phyloP scores from a whole-genome alignment of 2,888 invertebrate genomes.

The Trissonchulus latispiculum region DNA sequence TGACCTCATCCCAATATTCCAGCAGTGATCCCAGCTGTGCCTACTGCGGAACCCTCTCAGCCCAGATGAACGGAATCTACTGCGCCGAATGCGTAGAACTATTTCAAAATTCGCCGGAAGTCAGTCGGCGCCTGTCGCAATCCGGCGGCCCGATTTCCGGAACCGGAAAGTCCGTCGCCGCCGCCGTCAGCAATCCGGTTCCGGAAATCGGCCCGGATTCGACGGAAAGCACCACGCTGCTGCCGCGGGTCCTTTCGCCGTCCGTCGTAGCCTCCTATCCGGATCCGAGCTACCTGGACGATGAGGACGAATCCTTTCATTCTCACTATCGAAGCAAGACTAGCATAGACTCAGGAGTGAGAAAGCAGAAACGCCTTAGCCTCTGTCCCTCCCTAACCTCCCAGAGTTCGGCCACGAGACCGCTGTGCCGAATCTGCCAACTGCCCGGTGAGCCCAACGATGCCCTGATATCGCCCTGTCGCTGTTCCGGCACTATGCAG shows the following conservation, averaged over 20 bases:
- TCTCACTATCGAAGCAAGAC: neutral
- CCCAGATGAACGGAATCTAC: neutral
- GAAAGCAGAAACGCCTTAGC: neutral
- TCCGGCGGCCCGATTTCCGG: too few relatives aligned
- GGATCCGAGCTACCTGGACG: neutral
- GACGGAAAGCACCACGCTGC: neutral
- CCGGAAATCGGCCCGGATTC: neutral
- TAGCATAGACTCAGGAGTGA: neutral
- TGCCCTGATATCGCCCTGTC: constrained; percentile 51
- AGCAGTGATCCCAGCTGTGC: neutral
- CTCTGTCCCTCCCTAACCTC: neutral
- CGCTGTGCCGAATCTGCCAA: constrained; percentile 53
- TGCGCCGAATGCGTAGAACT: neutral
- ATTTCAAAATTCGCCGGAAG: neutral
- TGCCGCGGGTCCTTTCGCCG: neutral
- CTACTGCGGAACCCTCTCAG: neutral
- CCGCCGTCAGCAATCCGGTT: neutral
- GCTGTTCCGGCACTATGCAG: constrained; percentile 51
- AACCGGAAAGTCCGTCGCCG: neutral
- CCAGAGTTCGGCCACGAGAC: constrained; percentile 28
- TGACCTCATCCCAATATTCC: neutral
- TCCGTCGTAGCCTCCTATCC: neutral
- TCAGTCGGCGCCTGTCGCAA: neutral
- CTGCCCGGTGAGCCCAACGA: constrained; percentile 38
- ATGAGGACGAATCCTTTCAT: neutral